These are phyloP conservation scores for Poecilia latipinna DNA, from an alignment of 2,113 vertebrate species.

Conservation along the genomic window DNA sequence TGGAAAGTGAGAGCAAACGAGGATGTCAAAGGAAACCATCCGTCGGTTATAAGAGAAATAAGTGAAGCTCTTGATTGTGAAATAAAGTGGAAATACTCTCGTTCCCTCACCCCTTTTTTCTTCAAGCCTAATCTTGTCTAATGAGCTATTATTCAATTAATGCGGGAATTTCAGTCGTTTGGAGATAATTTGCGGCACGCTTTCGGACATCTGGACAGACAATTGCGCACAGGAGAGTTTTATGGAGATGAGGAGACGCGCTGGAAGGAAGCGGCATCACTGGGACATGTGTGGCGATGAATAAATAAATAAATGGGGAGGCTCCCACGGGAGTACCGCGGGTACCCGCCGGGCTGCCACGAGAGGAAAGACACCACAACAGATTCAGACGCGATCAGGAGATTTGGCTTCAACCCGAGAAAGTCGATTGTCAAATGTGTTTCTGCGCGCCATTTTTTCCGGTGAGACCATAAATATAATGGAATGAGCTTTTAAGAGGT, in stretches of 20 bases:
- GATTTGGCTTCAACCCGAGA: background rate
- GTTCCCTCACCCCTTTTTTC: background rate
- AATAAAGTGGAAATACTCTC: conserved; percentile 29
- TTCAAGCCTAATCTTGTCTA: conserved; percentile 31
- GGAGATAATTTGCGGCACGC: conserved; percentile 86
- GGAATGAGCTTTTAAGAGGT: background rate
- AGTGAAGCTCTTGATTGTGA: conserved; percentile 5
- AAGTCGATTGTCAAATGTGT: background rate
- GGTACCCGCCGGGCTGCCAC: conserved; percentile 20
- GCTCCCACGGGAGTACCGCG: conserved; percentile 47
- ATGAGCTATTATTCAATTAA: conserved; percentile 75
- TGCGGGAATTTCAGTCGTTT: conserved; percentile 81
- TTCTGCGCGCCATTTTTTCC: background rate
- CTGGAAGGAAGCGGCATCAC: conserved; percentile 73
- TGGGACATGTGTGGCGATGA: conserved; percentile 78
- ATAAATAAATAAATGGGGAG: conserved; percentile 71
- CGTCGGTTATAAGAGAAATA: background rate
- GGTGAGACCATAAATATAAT: background rate
- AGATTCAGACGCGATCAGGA: background rate
- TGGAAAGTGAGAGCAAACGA: conserved; percentile 30
- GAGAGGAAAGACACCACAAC: background rate
- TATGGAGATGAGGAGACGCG: conserved; percentile 94
- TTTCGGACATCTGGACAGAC: conserved; percentile 95
- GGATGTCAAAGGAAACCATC: background rate
- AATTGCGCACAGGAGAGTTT: conserved; percentile 88